Evolutionary conservation across 2,888 invertebrate genomes (phyloP), one percentile per base, ranked within the genome.

Genomic region (Barypeithes pellucidus): DNA sequence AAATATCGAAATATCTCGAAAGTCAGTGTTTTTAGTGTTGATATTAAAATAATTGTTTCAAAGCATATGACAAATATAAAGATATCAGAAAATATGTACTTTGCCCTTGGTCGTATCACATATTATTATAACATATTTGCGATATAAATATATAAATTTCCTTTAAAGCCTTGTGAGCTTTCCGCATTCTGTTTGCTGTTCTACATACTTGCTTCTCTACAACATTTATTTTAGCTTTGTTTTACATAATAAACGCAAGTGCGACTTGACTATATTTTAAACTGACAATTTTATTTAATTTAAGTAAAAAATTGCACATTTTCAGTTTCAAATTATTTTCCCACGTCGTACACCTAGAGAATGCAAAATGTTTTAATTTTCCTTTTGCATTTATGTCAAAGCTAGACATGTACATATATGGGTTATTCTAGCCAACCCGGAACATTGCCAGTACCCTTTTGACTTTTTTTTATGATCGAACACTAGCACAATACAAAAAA

Each of bases 311-410:
- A 60, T 60, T 59, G 33, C 59, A 67, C 60, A 67, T 45, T 60
- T 67, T 33, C 57, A 24, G 54, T 52, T 57, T 16, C 45, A 60
- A 59, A 67, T 67, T 59, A 67, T 67, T 60, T 62, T 60, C 60
- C 50, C 54, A 63, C 63, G 62, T 63, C 24, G 69, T 63, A 63
- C 62, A 68, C 69, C 69, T 52, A 52, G 69, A 69, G 69, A 69
- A 69, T 63, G 69, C 69, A 63, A 63, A 63, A 63, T 63, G 63
- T 63, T 69, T 69, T 69, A 69, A 69, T 69, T 69, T 68, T 54
- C 69, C 63, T 52, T 57, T 4, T 57, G 62, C 63, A 69, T 63
- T 63, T 63, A 54, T 54, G 43, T 39, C 63, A 39, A 63, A 54
- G 69, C 69, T 54, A 69, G 57, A 67, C 52, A 39, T 69, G 43